phyloP scores from a whole-genome alignment of 2,797 vertebrate genomes.

The Botia almorhae region DNA sequence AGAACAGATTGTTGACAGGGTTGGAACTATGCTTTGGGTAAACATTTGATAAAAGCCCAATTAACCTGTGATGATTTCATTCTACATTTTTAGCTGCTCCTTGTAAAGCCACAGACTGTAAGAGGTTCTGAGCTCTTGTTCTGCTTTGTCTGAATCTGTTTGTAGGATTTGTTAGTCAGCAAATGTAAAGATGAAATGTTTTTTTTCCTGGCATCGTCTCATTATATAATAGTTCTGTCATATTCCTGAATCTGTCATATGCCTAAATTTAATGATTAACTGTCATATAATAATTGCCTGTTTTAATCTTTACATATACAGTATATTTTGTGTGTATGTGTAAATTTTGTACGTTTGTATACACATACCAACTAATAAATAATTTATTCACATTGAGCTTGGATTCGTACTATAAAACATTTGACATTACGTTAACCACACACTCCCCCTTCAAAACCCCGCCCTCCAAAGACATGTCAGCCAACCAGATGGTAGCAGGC shows the following conservation, averaged over 20 bases:
- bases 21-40: slow-evolving; percentile 37
- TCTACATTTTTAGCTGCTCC: not conserved
- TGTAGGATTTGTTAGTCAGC: not conserved
- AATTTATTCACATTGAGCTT: too few species aligned
- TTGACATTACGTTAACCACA: too few species aligned
- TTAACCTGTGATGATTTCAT: slow-evolving; percentile 30
- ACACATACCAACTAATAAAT: too few species aligned
- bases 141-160: not conserved
- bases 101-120: slow-evolving; percentile 1
- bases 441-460: not conserved
- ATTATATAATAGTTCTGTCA: not conserved
- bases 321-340: too few species aligned
- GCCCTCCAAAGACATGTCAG: not conserved
- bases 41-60: slow-evolving; percentile 47
- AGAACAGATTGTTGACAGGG: slow-evolving; percentile 36
- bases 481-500: not conserved
- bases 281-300: not conserved
- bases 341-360: too few species aligned
- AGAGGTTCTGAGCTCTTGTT: not conserved
- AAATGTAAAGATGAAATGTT: too few species aligned
- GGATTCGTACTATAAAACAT: too few species aligned
- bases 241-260: not conserved
- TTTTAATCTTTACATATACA: too few species aligned
- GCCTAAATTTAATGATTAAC: not conserved
- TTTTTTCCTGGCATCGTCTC: not conserved